These are phyloP conservation scores for Tribolium freemani DNA, from an alignment of 2,888 invertebrate genomes.

Conservation along the genomic window DNA sequence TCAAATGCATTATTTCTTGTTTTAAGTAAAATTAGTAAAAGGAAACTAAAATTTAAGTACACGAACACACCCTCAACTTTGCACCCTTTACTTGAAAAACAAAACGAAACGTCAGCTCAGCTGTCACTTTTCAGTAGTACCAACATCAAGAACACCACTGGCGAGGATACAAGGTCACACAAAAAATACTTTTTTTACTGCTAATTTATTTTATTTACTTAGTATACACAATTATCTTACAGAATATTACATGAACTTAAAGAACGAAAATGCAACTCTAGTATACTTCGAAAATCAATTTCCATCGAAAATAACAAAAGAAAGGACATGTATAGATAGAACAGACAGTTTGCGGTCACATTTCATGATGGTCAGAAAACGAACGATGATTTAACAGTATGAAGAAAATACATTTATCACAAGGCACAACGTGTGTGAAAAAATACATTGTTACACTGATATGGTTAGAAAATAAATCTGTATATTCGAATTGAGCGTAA, in stretches of 20 bases:
- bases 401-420: constrained; percentile 57
- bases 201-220: constrained; percentile 43
- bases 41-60: constrained; percentile 16
- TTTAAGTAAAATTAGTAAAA: constrained; percentile 11
- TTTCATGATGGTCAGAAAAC: not conserved
- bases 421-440: constrained; percentile 53
- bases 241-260: constrained; percentile 56
- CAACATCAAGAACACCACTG: constrained; percentile 11
- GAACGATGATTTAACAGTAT: constrained; percentile 3
- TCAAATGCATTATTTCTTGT: constrained; percentile 68
- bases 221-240: constrained; percentile 51
- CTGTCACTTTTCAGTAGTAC: not conserved
- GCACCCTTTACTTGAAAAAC: constrained; percentile 1
- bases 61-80: constrained; percentile 31
- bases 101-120: constrained; percentile 21
- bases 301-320: constrained; percentile 27
- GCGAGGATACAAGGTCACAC: not conserved
- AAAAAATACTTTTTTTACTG: not conserved
- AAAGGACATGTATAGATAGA: constrained; percentile 1
- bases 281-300: constrained; percentile 45
- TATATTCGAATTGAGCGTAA: constrained; percentile 34
- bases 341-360: constrained; percentile 14
- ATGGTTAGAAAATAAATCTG: constrained; percentile 16
- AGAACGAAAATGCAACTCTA: constrained; percentile 51
- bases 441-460: constrained; percentile 41